Base-by-base conservation (phyloP, 1,140 invertebrate species). In the Pseudomyrmex pallidus region DNA sequence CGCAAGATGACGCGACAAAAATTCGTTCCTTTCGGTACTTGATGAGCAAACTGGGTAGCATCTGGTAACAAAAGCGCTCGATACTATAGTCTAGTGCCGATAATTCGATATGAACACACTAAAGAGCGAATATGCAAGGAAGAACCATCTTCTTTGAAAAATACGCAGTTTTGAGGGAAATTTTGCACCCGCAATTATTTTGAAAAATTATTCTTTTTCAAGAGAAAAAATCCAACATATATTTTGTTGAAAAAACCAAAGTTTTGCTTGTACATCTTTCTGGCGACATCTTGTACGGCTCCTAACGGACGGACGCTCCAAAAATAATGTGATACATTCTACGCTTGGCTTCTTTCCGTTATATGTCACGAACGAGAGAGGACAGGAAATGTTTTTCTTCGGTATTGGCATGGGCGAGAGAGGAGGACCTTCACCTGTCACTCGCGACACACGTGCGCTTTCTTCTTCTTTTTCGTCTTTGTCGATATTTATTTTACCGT, bases 401-500 rank as follows among this genome's bases (percentile, higher is more conserved):
- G 85, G 46, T 56, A 84, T 84, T 83, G 67, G 22, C 44, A 15
- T 22, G 15, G 17, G 12, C 15, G 63, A 48, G 17, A 50, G 56
- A 80, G 25, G 59, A 54, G 25, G 64, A 56, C 8, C 48, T 52
- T 76, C 17, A 44, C 66, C 48, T 82, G 84, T 77, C 84, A 86
- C 64, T 57, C 67, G 50, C 86, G 78, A 66, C 84, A 66, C 84
- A 86, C 70, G 70, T 61, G 72, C 54, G 20, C 59, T 50, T 25
- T 25, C 2, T 25, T 25, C 2, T 25, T 35, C 35, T 74, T 57
- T 64, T 78, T 67, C 68, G 66, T 73, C 73, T 78, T 62, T 76
- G 46, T 44, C 62, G 74, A 70, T 87, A 84, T 87, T 87, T 87
- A 87, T 87, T 87, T 87, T 80, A 74, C 62, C 82, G 85, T 80